Evolutionary conservation across 2,113 vertebrate genomes (phyloP).

Genomic region (Emydocephalus ijimae): DNA sequence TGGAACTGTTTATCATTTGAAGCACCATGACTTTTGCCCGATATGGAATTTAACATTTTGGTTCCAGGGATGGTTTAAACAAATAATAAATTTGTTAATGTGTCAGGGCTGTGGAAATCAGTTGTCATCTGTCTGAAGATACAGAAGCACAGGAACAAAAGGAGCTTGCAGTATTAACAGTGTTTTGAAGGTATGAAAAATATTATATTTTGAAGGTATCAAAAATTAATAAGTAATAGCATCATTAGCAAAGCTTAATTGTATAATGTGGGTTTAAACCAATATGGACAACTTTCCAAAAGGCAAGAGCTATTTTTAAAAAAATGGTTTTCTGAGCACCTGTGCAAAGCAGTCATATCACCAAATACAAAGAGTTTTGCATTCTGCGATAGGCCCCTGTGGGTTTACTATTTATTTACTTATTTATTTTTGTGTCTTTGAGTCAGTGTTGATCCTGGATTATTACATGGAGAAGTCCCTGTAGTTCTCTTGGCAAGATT

Average conservation of each 20-base stretch:
- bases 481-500: background rate
- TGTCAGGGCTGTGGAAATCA: background rate
- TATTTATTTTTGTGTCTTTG: background rate
- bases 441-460: background rate
- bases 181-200: background rate
- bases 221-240: background rate
- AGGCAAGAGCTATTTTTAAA: background rate
- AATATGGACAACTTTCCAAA: background rate
- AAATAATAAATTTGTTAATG: background rate
- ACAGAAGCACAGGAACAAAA: background rate
- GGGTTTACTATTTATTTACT: background rate
- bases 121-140: background rate
- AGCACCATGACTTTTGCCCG: background rate
- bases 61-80: background rate
- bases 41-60: background rate
- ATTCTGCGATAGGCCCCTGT: background rate
- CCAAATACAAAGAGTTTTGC: background rate
- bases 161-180: background rate
- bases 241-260: background rate
- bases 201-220: background rate
- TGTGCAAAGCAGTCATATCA: background rate
- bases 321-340: background rate
- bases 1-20: background rate
- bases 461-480: background rate
- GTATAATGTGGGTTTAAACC: background rate